phyloP scores from a whole-genome alignment of 2,113 vertebrate genomes.

The Bambusicola thoracicus region DNA sequence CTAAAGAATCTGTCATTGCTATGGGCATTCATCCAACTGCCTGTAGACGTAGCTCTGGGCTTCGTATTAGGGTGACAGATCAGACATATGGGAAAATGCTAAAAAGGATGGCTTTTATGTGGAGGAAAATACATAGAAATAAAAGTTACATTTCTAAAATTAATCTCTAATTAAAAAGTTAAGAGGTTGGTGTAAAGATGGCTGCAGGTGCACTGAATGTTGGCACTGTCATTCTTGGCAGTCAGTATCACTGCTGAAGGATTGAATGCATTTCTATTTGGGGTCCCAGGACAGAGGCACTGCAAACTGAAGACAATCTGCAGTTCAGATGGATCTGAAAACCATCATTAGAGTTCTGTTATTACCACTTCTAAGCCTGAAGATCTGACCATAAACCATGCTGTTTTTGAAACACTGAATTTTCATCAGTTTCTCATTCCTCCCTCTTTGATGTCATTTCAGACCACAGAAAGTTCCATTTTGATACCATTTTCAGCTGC shows the following conservation, averaged over 20 bases:
- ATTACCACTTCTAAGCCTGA: not conserved
- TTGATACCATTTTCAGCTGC: not conserved
- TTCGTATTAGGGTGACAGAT: not conserved
- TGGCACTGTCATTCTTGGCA: not conserved
- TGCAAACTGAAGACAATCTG: not conserved
- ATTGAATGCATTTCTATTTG: not conserved
- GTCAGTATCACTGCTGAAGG: not conserved
- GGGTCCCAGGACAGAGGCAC: not conserved
- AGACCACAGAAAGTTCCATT: not conserved
- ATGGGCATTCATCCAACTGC: not conserved
- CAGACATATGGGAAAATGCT: not conserved
- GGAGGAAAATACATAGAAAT: not conserved
- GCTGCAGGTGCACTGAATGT: not conserved
- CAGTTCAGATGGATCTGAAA: not conserved
- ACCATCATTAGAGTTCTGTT: not conserved
- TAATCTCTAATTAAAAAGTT: not conserved
- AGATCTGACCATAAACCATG: not conserved
- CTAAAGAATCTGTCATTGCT: not conserved
- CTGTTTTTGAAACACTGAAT: not conserved
- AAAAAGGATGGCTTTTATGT: slow-evolving; percentile 6
- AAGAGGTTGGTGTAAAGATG: not conserved
- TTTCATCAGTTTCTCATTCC: not conserved
- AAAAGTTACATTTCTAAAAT: not conserved
- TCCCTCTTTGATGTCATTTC: not conserved
- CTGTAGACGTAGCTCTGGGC: not conserved